phyloP scores from a whole-genome alignment of 2,888 invertebrate genomes.

The Dryococelus australis region DNA sequence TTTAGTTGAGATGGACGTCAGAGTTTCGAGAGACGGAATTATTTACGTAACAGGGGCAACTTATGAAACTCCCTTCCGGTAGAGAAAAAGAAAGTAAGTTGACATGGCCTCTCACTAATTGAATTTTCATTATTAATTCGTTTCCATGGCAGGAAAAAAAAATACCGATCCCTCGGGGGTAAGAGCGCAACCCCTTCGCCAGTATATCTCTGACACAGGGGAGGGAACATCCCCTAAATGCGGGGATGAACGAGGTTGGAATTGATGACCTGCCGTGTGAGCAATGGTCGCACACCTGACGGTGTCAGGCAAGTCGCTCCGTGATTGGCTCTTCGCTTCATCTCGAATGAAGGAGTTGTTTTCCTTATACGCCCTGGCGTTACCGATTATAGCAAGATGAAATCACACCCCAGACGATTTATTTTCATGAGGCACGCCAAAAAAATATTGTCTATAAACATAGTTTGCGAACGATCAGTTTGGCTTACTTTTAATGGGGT shows the following conservation, averaged over 20 bases:
- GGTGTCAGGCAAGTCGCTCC: background rate
- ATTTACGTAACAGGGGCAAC: background rate
- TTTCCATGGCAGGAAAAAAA: background rate
- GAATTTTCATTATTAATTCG: constrained; percentile 45
- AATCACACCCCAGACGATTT: too few species aligned
- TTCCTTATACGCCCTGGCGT: too few species aligned
- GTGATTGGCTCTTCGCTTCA: background rate
- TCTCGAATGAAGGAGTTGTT: background rate
- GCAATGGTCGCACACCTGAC: background rate
- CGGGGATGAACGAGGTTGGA: background rate
- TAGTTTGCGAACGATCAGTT: too few species aligned
- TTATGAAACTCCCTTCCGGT: background rate
- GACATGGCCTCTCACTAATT: constrained; percentile 37
- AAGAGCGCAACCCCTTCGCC: background rate
- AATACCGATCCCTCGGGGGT: background rate
- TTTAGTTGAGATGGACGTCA: too few species aligned
- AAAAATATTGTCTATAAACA: too few species aligned
- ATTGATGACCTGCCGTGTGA: background rate
- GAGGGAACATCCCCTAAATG: constrained; percentile 7
- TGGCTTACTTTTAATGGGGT: too few species aligned
- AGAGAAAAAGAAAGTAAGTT: background rate
- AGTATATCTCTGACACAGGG: constrained; percentile 2
- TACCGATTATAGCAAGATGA: too few species aligned
- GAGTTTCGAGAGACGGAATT: background rate
- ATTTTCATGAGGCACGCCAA: too few species aligned